These are phyloP conservation scores for Scaptomyza tumidula DNA, from an alignment of 2,888 invertebrate species.

Conservation along the genomic window DNA sequence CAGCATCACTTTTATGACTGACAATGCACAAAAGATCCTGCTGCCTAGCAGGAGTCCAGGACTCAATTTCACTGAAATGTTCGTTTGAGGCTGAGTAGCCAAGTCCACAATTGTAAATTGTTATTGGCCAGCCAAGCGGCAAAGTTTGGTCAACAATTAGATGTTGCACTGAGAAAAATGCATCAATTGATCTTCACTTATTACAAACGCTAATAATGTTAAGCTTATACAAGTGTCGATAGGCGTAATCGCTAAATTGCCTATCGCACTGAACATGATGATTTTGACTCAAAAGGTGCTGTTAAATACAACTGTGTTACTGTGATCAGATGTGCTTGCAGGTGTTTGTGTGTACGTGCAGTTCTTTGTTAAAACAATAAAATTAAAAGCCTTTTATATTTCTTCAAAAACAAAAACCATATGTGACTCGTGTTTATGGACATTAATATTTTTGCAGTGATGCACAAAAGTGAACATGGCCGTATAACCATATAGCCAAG, in stretches of 20 bases:
- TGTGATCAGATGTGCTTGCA: no score
- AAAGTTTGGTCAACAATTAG: constrained; percentile 18
- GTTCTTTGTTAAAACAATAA: neutral
- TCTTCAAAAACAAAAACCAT: neutral
- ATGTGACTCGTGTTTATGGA: neutral
- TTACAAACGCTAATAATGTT: neutral
- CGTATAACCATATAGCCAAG: constrained; percentile 2
- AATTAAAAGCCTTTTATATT: neutral
- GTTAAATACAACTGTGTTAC: neutral
- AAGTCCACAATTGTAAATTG: constrained; percentile 41
- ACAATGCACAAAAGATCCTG: constrained; percentile 9
- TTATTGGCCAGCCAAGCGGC: constrained; percentile 23
- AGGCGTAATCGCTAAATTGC: neutral
- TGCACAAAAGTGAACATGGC: constrained; percentile 3
- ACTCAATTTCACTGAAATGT: constrained; percentile 22
- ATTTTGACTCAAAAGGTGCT: neutral
- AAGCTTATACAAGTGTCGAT: neutral
- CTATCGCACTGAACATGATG: neutral
- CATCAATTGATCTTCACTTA: no score
- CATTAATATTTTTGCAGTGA: constrained; percentile 25
- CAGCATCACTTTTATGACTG: constrained; percentile 14
- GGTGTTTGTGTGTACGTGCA: no score
- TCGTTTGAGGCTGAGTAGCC: constrained; percentile 46
- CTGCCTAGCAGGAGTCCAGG: neutral
- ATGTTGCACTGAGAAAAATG: constrained; percentile 22